Evolutionary conservation across 1,140 invertebrate species (phyloP).

Genomic region (Drosophila nikananu): DNA sequence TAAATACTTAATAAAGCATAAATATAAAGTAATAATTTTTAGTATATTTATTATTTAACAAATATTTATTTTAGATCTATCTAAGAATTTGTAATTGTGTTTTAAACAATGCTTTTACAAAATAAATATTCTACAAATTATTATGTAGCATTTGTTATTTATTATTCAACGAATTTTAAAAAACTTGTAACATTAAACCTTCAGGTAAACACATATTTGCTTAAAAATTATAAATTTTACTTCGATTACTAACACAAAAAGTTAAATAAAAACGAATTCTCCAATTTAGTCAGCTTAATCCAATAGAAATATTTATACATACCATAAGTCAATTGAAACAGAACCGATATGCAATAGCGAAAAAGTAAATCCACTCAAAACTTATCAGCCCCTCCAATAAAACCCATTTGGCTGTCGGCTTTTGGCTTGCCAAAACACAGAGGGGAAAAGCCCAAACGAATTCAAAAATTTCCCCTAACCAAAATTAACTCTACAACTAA

Average conservation of each 20-base stretch:
- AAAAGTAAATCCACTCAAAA: constrained; percentile 13
- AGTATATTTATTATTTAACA: no score
- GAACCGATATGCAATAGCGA: neutral
- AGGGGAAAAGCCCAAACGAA: neutral
- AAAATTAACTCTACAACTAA: constrained; percentile 33
- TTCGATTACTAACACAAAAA: no score
- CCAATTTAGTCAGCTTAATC: no score
- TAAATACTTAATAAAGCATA: neutral
- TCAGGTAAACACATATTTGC: neutral
- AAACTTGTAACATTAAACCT: no score
- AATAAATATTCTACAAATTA: no score
- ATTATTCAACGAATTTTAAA: no score
- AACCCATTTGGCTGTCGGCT: neutral
- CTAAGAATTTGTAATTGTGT: no score
- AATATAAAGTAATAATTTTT: no score
- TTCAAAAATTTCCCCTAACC: constrained; percentile 8
- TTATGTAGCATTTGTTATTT: no score
- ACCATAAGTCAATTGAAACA: neutral
- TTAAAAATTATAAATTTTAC: no score
- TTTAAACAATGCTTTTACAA: no score
- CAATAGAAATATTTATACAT: neutral
- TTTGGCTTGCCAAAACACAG: neutral
- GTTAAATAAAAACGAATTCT: neutral
- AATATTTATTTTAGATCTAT: no score
- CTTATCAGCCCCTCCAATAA: constrained; percentile 6